A percentile compares a stretch with the other conserved stretches of the same genome.
Evolutionary conservation across 2,797 vertebrate genomes (phyloP).

Genomic region (Cyprinella venusta): DNA sequence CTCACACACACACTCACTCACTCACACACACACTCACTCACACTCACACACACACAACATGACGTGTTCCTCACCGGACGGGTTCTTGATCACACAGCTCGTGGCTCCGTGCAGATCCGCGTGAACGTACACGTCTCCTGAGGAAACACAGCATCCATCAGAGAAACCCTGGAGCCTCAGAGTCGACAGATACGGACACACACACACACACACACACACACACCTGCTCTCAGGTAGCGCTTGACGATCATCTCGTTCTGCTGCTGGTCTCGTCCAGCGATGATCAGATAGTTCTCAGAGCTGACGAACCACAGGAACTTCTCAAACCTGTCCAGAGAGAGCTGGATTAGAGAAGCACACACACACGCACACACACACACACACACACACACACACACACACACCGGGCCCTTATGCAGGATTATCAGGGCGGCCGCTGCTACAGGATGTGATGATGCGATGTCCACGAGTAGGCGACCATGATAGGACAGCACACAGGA

Average conservation of each 20-base stretch:
- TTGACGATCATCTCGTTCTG: slow-evolving; percentile 99
- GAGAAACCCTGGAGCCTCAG: neutral
- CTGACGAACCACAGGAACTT: slow-evolving; percentile 99
- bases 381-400: neutral
- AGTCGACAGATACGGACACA: slow-evolving; percentile 51
- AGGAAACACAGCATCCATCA: slow-evolving; percentile 1
- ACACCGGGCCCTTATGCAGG: too few relatives aligned
- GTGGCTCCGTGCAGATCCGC: slow-evolving; percentile 97
- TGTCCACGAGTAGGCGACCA: too few relatives aligned
- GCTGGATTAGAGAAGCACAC: neutral
- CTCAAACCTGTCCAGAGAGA: slow-evolving; percentile 87
- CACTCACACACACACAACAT: neutral
- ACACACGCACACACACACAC: neutral
- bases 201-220: too few relatives aligned
- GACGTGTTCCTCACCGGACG: slow-evolving; percentile 79
- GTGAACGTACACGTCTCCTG: slow-evolving; percentile 95
- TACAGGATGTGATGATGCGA: too few relatives aligned
- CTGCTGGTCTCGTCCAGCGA: slow-evolving; percentile 96
- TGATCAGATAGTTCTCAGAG: slow-evolving; percentile 95
- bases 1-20: too few relatives aligned
- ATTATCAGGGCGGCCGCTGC: too few relatives aligned
- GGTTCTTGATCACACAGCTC: slow-evolving; percentile 96
- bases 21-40: too few relatives aligned
- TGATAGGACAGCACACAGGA: too few relatives aligned
- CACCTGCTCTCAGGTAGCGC: slow-evolving; percentile 87